Evolutionary conservation across 64 coral and sea anemone genomes (phyloP), one percentile per base, ranked within the genome.

Genomic region (Anthopleura sola): DNA sequence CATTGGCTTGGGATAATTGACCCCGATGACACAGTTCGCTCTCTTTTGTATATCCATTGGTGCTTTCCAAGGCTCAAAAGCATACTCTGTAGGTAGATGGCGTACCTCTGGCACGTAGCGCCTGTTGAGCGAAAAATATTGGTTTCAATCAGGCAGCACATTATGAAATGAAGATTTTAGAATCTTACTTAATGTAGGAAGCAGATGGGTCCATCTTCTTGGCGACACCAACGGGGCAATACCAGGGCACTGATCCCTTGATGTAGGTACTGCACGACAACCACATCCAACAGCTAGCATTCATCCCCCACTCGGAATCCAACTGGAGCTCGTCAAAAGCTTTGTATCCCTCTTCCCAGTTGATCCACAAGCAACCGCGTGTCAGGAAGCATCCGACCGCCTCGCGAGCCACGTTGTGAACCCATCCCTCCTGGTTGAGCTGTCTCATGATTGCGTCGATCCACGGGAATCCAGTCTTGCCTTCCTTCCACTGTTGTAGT

Each of bases 261-360:
- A 91, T 84, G 66, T 37, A 91, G 15, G 74, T 37, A 68, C 89
- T 91, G 49, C 83, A 75, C 21, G 89, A 91, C 75, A 91, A 50
- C 89, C 89, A 91, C 55, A 91, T 56, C 89, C 89, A 91, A 71
- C 83, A 75, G 56, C 83, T 82, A 0, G 37, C 53, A 55, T 91
- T 91, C 26, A 91, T 58, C 13, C 89, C 83, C 82, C 89, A 60
- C 57, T 89, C 78, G 24, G 87, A 71, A 83, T 89, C 79, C 64
- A 89, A 26, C 44, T 83, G 87, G 24, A 89, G 79, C 58, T 82
- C 78, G 21, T 89, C 87, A 36, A 89, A 89, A 26, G 62, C 79
- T 81, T 89, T 98, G 37, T 94, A 89, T 34, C 95, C 95, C 86
- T 98, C 92, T 48, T 98, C 96, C 96, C 96, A 98, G 80, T 83